Base-by-base conservation (phyloP, 1,140 invertebrate genomes). In the Penaeus chinensis region DNA sequence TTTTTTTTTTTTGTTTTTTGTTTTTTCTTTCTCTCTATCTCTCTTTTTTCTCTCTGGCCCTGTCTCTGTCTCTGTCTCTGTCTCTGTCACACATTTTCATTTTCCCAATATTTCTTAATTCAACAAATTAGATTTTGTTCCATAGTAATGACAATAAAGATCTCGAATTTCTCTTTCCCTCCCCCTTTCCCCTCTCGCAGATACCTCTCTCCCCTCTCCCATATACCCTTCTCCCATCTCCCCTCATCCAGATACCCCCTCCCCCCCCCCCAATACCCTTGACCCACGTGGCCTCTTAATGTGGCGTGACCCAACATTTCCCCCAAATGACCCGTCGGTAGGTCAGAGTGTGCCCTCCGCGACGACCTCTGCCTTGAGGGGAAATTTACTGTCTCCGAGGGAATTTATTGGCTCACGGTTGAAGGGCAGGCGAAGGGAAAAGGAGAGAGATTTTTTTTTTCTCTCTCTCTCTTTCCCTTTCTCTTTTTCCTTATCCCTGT, bases 51-150 rank as follows among this genome's bases (percentile, higher is more conserved):
- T 47, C 19, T 37, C 27, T n/a, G 24, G 60, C 77, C 61, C 47
- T 79, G 11, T 82, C 80, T 82, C 80, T 82, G 24, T 83, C 82
- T 84, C 82, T 84, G 69, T 84, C 66, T 71, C 82, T 84, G 66
- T 84, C 3, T 37, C 10, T 54, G 54, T 13, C 0, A 13, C 54
- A 54, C 11, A 13, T 11, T 54, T 2, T 54, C 54, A 42, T 42
- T 42, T 42, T 42, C 37, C 37, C 2, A 10, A 4, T 79, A 20
- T 79, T 24, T 79, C 54, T 37, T 79, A 60, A 19, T 42, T 42
- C 19, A 10, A 32, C 32, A 61, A 13, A 65, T 22, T 27, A 37
- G 27, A 47, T 47, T 60, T 54, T 83, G 18, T 47, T 69, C 69
- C 37, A 71, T 71, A 71, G 24, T 71, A 71, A 71, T 71, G 32